Percentiles rank a stretch among this genome's conserved stretches.
phyloP scores from a whole-genome alignment of 1,140 invertebrate genomes.

The Sinella curviseta region DNA sequence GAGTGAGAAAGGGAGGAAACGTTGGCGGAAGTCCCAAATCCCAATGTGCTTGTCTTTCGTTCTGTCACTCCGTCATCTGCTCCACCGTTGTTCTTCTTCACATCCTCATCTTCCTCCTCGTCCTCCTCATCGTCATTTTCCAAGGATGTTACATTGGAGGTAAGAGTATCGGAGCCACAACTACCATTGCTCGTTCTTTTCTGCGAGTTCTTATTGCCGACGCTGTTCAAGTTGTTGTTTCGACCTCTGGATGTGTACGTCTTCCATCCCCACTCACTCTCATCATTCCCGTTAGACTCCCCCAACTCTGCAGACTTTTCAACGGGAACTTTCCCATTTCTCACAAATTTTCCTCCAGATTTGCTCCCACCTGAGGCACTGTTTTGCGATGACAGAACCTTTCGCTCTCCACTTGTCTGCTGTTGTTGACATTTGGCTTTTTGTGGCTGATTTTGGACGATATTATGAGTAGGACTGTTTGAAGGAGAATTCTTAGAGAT shows the following conservation, averaged over 20 bases:
- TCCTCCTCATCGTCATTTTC: slow-evolving; percentile 10
- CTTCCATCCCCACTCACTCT: slow-evolving; percentile 24
- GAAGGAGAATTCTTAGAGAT: neutral
- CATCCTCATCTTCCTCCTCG: neutral
- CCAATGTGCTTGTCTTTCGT: neutral
- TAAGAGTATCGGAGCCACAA: neutral
- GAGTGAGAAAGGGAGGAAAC: neutral
- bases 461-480: neutral
- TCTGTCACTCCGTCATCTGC: neutral
- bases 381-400: neutral
- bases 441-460: neutral
- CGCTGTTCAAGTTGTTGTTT: slow-evolving; percentile 31
- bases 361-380: neutral
- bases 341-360: neutral
- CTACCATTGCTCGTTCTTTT: slow-evolving; percentile 24
- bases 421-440: neutral
- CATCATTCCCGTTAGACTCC: neutral
- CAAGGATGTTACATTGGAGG: neutral
- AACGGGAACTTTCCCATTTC: neutral
- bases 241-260: slow-evolving; percentile 10
- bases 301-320: neutral
- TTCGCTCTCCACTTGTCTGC: neutral
- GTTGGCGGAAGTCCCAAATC: neutral
- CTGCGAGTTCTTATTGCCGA: slow-evolving; percentile 15
- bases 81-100: too few relatives aligned